Base-by-base conservation (phyloP, 2,797 vertebrate species). In the Myotis myotis region DNA sequence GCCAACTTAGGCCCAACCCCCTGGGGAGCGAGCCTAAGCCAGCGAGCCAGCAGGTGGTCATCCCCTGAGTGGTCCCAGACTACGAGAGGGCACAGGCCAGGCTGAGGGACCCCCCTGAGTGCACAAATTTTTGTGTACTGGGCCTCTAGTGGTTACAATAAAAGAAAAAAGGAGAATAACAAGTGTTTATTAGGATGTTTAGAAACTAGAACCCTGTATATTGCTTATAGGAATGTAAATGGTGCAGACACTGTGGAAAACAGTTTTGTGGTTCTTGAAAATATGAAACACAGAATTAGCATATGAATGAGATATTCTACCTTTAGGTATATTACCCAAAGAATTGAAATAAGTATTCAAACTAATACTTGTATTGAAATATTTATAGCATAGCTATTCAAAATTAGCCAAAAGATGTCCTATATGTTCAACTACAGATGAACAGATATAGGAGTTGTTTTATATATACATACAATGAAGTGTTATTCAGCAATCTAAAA, bases 291-390 rank as follows among this genome's bases (percentile, higher is more conserved):
- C 2, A 70, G 49, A 95, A 85, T 83, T 80, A 28, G 16, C 51
- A 36, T 17, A 78, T 38, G 44, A 87, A 51, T 38, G 53, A 75
- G 41, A 22, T 79, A 55, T 85, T 84, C 28, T 23, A 84, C 0
- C 3, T n/a, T 6, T 68, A 57, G 49, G 51, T 75, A 44, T 70
- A 80, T 66, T 62, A 1, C 33, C 60, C 20, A 57, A 79, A 82
- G 7, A 92, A 85, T 8, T 71, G 51, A 94, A 87, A 93, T 68
- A 66, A 41, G 11, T 66, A 75, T 47, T 87, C 49, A 49, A 94
- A 44, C 47, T 74, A 81, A n/a, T 80, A 93, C 25, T 38, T 49
- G 38, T 28, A 87, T 4, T 44, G 12, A 55, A 84, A 90, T 82
- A 62, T 72, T 74, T 10, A n/a, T 49, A 81, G 30, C 11, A 91